Percentiles rank a stretch among this genome's conserved stretches.
These are phyloP conservation scores for Florisuga fusca DNA, from an alignment of 2,797 vertebrate species.

Conservation along the genomic window DNA sequence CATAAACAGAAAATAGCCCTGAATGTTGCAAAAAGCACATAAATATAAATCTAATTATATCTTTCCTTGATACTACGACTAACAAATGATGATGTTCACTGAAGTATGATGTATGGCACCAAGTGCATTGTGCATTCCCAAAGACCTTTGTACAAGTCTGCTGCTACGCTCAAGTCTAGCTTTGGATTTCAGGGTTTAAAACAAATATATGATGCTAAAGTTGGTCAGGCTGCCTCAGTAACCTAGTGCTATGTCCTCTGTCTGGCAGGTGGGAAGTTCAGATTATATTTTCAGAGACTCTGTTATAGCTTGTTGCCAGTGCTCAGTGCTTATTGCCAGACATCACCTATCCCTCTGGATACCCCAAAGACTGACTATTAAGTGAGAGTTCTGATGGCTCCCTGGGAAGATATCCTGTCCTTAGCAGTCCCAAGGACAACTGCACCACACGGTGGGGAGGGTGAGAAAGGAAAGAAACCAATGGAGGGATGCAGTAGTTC, in stretches of 20 bases:
- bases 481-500: rapidly evolving
- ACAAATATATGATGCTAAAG: not conserved
- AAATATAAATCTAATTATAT: slow-evolving; percentile 76
- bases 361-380: not conserved
- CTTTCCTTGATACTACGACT: slow-evolving; percentile 58
- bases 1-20: slow-evolving; percentile 67
- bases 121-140: slow-evolving; percentile 18
- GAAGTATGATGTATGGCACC: slow-evolving; percentile 45
- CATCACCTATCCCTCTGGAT: not conserved
- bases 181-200: slow-evolving; percentile 11
- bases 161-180: not conserved
- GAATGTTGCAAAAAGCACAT: slow-evolving; percentile 47
- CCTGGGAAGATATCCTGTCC: not conserved
- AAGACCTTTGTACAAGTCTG: not conserved
- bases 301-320: not conserved
- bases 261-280: not conserved
- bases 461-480: not conserved
- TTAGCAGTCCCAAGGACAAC: not conserved
- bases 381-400: not conserved
- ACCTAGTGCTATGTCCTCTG: not conserved
- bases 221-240: not conserved
- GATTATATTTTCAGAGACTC: not conserved
- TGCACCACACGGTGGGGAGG: not conserved
- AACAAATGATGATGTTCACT: slow-evolving; percentile 54
- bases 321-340: not conserved